A percentile compares a stretch with the other conserved stretches of the same genome.
Evolutionary conservation across 2,888 invertebrate genomes (phyloP).

Genomic region (Acleris sparsana): DNA sequence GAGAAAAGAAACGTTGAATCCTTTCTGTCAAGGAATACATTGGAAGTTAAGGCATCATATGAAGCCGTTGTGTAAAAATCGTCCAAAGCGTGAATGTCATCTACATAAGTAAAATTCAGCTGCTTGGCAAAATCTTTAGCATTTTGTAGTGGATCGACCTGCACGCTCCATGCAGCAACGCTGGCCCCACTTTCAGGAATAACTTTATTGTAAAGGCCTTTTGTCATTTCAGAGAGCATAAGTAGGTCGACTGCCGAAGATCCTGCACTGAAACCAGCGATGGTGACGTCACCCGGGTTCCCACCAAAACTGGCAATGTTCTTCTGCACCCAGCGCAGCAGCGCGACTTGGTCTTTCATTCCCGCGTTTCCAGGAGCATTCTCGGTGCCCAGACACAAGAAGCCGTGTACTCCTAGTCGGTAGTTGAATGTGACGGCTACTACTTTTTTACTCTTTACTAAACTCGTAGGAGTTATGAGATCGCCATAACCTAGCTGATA

Average conservation of each 20-base stretch:
- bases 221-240: constrained; percentile 53
- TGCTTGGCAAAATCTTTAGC: constrained; percentile 54
- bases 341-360: constrained; percentile 64
- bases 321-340: constrained; percentile 57
- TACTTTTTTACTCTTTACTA: constrained; percentile 39
- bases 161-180: constrained; percentile 48
- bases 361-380: constrained; percentile 58
- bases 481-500: constrained; percentile 42
- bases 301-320: constrained; percentile 65
- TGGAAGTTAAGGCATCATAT: constrained; percentile 44
- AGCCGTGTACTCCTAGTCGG: constrained; percentile 49
- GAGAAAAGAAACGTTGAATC: constrained; percentile 38
- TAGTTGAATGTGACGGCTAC: constrained; percentile 46
- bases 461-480: constrained; percentile 16
- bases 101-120: constrained; percentile 46
- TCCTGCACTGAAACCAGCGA: constrained; percentile 62
- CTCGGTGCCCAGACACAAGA: constrained; percentile 53
- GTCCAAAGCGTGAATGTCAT: constrained; percentile 53
- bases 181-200: constrained; percentile 59
- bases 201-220: constrained; percentile 59
- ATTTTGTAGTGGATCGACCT: constrained; percentile 54
- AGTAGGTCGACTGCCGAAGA: constrained; percentile 56
- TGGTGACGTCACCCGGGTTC: constrained; percentile 61
- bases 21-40: constrained; percentile 17
- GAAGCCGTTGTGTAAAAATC: constrained; percentile 53